phyloP scores from a whole-genome alignment of 2,797 vertebrate species.

The Melanotaenia boesemani region DNA sequence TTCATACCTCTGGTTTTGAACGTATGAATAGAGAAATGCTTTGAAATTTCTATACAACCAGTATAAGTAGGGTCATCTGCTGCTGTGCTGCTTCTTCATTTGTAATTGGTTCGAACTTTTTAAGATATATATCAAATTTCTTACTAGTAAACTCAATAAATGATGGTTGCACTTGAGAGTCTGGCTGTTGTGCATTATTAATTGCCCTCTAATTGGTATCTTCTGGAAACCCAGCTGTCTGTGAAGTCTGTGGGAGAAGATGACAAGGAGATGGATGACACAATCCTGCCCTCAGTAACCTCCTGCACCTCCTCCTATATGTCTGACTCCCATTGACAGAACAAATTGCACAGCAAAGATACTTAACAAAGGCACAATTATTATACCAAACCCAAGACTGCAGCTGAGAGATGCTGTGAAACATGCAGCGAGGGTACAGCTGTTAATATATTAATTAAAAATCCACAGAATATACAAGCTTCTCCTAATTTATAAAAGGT shows the following conservation, averaged over 20 bases:
- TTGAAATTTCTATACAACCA: background rate
- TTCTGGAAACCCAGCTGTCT: constrained; percentile 25
- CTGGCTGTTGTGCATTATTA: constrained; percentile 13
- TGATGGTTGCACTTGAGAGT: background rate
- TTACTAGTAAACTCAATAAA: background rate
- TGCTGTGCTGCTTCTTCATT: background rate
- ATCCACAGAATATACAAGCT: background rate
- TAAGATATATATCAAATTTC: background rate
- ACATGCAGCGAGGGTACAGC: background rate
- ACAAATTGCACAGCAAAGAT: background rate
- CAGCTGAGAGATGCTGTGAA: background rate
- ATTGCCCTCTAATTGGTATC: constrained; percentile 25
- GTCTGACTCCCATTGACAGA: background rate
- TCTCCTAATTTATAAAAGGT: background rate
- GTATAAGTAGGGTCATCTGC: background rate
- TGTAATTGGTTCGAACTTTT: constrained; percentile 15
- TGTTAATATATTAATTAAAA: background rate
- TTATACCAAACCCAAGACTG: background rate
- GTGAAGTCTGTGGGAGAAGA: constrained; percentile 11
- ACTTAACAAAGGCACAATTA: background rate
- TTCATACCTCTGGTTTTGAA: background rate
- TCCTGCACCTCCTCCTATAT: constrained; percentile 15
- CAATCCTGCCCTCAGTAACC: constrained; percentile 30
- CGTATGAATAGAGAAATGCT: background rate
- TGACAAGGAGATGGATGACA: constrained; percentile 26